phyloP scores from a whole-genome alignment of 2,113 vertebrate species.

The Tragelaphus scriptus region DNA sequence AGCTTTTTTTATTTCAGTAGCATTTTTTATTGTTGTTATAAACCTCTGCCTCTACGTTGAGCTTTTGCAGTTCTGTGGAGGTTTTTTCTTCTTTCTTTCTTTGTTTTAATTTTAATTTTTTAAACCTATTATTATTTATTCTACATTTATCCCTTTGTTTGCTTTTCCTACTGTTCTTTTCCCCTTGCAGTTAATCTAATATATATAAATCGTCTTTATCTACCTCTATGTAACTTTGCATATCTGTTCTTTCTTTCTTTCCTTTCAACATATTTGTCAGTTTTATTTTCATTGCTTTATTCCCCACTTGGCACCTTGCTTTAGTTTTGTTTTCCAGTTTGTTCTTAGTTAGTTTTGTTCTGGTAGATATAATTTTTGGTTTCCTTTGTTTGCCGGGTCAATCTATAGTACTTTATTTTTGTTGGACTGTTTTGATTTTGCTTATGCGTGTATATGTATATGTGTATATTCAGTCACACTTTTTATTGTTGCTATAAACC shows the following conservation, averaged over 20 bases:
- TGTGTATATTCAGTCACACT: neutral
- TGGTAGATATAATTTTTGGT: neutral
- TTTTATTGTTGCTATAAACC: neutral
- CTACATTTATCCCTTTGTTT: neutral
- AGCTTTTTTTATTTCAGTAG: neutral
- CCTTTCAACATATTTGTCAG: neutral
- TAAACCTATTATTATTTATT: neutral
- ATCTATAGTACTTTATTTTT: neutral
- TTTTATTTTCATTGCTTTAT: neutral
- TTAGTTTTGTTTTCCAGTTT: neutral
- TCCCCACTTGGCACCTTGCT: neutral
- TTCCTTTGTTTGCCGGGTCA: neutral
- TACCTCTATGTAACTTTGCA: neutral
- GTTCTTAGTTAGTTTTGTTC: neutral
- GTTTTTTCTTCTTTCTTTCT: rapidly evolving
- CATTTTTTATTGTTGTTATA: neutral
- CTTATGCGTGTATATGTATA: neutral
- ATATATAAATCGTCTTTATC: neutral
- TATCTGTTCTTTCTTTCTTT: neutral
- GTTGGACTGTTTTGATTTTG: neutral
- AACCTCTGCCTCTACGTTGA: neutral
- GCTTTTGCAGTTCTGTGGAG: neutral
- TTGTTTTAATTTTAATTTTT: neutral
- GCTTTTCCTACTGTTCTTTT: neutral
- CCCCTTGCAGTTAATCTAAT: neutral